A percentile compares a stretch with the other conserved stretches of the same genome.
These are phyloP conservation scores for Drosophila lacicola DNA, from an alignment of 2,888 invertebrate genomes.

Conservation along the genomic window DNA sequence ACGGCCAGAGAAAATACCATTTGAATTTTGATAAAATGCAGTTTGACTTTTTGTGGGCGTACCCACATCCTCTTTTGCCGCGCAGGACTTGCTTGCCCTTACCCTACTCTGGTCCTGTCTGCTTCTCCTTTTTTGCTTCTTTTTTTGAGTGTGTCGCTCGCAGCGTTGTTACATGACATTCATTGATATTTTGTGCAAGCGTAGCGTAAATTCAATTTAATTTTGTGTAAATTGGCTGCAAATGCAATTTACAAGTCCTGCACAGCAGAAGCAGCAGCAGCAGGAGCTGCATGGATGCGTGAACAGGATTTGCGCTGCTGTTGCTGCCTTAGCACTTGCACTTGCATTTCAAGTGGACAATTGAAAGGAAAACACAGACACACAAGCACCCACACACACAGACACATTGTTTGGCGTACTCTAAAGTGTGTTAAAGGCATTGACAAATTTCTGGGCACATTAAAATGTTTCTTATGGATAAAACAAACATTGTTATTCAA, in stretches of 20 bases:
- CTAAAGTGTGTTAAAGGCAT: not conserved
- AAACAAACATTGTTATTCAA: constrained; percentile 10
- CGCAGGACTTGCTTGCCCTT: constrained; percentile 4
- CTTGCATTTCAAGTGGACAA: constrained; percentile 39
- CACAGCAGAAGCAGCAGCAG: constrained; percentile 34
- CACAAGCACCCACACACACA: not conserved
- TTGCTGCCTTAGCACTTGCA: constrained; percentile 25
- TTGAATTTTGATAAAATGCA: constrained; percentile 80
- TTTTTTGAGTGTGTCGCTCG: constrained; percentile 28
- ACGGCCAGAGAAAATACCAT: constrained; percentile 62
- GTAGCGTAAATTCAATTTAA: constrained; percentile 78
- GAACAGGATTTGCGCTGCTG: constrained; percentile 46
- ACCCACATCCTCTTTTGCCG: constrained; percentile 7
- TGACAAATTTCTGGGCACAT: constrained; percentile 1
- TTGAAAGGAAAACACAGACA: constrained; percentile 14
- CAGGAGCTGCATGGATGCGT: constrained; percentile 43
- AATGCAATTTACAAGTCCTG: constrained; percentile 72
- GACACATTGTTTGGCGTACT: not conserved
- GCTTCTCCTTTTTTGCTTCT: constrained; percentile 9
- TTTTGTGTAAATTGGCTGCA: constrained; percentile 76
- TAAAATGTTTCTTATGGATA: not conserved
- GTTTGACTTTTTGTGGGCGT: constrained; percentile 65
- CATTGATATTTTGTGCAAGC: constrained; percentile 77
- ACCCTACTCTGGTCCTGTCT: constrained; percentile 7
- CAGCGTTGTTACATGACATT: constrained; percentile 64